phyloP scores from a whole-genome alignment of 2,797 vertebrate genomes.

The Enteromius mattozi region DNA sequence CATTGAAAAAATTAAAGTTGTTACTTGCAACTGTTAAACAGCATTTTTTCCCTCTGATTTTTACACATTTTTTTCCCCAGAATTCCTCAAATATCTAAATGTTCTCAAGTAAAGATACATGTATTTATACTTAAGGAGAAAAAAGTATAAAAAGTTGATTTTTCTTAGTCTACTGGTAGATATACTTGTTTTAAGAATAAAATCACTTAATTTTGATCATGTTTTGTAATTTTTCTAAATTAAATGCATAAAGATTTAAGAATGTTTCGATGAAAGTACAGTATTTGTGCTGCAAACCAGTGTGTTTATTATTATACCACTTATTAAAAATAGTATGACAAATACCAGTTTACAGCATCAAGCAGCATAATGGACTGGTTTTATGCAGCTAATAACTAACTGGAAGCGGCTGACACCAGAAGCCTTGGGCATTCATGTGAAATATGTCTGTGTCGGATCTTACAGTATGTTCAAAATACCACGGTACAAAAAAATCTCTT shows the following conservation, averaged over 20 bases:
- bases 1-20: not conserved
- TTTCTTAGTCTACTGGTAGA: not conserved
- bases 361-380: not conserved
- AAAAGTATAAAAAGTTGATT: too few species aligned
- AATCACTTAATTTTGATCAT: not conserved
- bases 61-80: not conserved
- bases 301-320: not conserved
- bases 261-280: not conserved
- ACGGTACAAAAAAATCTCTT: not conserved
- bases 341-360: not conserved
- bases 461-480: not conserved
- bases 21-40: not conserved
- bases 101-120: not conserved
- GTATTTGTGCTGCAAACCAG: not conserved
- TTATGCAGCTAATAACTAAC: not conserved
- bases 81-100: not conserved
- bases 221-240: not conserved
- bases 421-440: not conserved
- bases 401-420: not conserved
- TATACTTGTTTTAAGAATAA: not conserved
- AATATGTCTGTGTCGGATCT: not conserved
- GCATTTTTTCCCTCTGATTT: not conserved
- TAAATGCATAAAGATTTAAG: not conserved
- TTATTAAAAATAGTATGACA: not conserved
- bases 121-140: not conserved